These are phyloP conservation scores for Macrobrachium nipponense DNA, from an alignment of 1,140 invertebrate species.

Conservation along the genomic window DNA sequence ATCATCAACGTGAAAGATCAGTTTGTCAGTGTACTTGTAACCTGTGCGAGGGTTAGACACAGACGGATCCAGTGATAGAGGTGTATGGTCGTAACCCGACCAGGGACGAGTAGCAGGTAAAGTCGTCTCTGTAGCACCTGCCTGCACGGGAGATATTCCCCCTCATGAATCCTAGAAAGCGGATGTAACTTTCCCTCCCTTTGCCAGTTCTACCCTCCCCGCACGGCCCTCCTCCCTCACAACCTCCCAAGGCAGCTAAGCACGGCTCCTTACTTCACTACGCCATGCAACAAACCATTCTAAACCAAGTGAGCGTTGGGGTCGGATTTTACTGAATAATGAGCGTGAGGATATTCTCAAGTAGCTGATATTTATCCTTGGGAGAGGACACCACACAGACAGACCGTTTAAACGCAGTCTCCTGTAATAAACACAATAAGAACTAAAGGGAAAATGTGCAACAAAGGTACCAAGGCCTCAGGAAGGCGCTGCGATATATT, in stretches of 20 bases:
- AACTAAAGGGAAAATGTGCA: too few species aligned
- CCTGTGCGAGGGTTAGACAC: neutral
- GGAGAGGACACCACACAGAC: too few species aligned
- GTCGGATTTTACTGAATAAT: too few species aligned
- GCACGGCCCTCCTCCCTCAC: neutral
- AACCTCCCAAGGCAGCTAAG: neutral
- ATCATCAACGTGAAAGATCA: neutral
- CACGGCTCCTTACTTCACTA: too few species aligned
- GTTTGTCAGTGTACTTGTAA: too few species aligned
- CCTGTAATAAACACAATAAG: too few species aligned
- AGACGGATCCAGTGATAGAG: too few species aligned
- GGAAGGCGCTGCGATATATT: too few species aligned
- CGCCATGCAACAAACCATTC: neutral
- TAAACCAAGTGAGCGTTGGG: neutral
- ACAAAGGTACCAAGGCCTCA: too few species aligned
- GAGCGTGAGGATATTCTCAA: too few species aligned
- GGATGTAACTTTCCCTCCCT: slow-evolving; percentile 16
- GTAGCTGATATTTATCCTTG: too few species aligned
- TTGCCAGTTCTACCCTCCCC: neutral
- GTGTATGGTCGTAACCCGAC: neutral
- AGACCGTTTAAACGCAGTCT: too few species aligned
- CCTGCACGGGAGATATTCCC: neutral
- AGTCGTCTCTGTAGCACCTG: neutral
- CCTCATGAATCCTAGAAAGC: neutral
- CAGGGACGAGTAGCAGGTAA: neutral